phyloP scores from a whole-genome alignment of 2,888 invertebrate species.

The Orthonychiurus folsomi region DNA sequence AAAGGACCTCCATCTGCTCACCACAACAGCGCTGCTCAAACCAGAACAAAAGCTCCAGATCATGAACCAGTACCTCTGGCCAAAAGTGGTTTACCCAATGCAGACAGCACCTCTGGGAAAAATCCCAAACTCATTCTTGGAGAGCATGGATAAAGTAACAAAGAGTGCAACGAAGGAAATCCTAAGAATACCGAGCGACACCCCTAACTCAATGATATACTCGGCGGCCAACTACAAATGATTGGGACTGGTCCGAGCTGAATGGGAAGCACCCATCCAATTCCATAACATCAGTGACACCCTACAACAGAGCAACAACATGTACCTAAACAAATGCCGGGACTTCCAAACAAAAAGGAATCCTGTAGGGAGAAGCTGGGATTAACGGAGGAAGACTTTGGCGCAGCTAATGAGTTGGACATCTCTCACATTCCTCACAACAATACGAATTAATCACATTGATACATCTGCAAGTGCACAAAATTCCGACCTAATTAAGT shows the following conservation, averaged over 20 bases:
- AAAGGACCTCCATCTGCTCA: constrained; percentile 6
- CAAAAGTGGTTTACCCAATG: constrained; percentile 15
- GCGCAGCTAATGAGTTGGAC: too few relatives aligned
- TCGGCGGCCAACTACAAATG: constrained; percentile 8
- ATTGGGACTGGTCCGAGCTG: constrained; percentile 8
- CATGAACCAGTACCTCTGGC: constrained; percentile 22
- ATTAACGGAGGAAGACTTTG: too few relatives aligned
- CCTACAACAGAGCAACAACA: too few relatives aligned
- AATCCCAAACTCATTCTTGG: constrained; percentile 10
- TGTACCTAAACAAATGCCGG: too few relatives aligned
- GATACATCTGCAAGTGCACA: too few relatives aligned
- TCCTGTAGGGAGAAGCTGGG: too few relatives aligned
- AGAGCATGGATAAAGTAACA: constrained; percentile 9
- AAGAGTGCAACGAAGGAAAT: constrained; percentile 12
- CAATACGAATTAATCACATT: too few relatives aligned
- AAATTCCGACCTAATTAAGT: too few relatives aligned
- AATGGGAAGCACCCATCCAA: constrained; percentile 19
- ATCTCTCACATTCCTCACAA: too few relatives aligned
- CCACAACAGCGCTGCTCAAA: constrained; percentile 3
- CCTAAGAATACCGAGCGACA: constrained; percentile 14
- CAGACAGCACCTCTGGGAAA: constrained; percentile 12
- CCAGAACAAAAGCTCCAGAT: constrained; percentile 16
- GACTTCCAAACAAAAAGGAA: neutral
- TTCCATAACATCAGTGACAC: constrained; percentile 13
- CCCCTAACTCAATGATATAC: constrained; percentile 18